Percentiles rank a stretch among this genome's conserved stretches.
Evolutionary conservation across 2,888 invertebrate genomes (phyloP).

Genomic region (Disparrhopalites patrizii): DNA sequence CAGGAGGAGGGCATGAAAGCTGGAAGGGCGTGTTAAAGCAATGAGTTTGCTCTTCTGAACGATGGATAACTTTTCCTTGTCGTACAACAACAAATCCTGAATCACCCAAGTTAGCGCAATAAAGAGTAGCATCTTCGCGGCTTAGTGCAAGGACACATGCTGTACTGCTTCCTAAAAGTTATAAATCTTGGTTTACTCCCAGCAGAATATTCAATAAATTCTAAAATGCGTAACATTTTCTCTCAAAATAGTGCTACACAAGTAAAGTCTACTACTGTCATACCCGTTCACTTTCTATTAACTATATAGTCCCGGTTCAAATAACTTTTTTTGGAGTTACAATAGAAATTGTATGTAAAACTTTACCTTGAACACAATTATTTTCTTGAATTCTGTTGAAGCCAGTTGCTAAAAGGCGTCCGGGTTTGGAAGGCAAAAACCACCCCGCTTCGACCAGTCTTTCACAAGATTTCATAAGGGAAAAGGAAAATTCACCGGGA

Average conservation of each 20-base stretch:
- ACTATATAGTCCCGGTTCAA: too few species aligned
- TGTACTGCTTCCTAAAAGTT: constrained; percentile 85
- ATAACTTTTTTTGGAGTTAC: too few species aligned
- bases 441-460: constrained; percentile 83
- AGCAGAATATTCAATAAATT: too few species aligned
- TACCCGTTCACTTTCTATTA: too few species aligned
- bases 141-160: constrained; percentile 94
- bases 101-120: constrained; percentile 98
- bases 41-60: constrained; percentile 95
- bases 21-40: constrained; percentile 99
- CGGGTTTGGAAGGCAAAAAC: constrained; percentile 81
- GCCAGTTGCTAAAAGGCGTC: constrained; percentile 81
- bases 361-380: constrained; percentile 81
- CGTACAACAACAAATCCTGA: constrained; percentile 94
- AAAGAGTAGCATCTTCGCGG: constrained; percentile 80
- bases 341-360: too few species aligned
- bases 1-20: constrained; percentile 87
- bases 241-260: too few species aligned
- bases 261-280: too few species aligned
- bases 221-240: too few species aligned
- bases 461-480: constrained; percentile 92
- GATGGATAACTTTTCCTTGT: constrained; percentile 78
- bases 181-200: too few species aligned
- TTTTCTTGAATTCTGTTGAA: constrained; percentile 88
- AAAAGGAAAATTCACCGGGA: constrained; percentile 91